Base-by-base conservation (phyloP, 1,140 invertebrate species). In the Drosophila saltans region DNA sequence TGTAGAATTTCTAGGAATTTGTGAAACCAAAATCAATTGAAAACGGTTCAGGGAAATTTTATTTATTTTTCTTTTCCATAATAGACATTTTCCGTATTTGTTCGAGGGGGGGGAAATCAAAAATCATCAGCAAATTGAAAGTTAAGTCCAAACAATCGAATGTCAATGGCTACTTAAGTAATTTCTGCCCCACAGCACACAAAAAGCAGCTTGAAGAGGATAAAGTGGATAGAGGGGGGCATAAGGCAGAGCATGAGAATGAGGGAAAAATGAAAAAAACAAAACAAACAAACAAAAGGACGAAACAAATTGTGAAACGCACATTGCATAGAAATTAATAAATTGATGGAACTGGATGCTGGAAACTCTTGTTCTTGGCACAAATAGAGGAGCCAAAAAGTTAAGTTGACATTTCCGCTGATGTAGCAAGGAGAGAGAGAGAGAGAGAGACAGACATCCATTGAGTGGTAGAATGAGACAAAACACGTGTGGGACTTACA, bases 321-420 rank as follows among this genome's bases (percentile, higher is more conserved):
- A 69, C 56, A 58, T 75, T 76, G 83, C 86, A 88, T 88, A 88
- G 84, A 83, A 89, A 88, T 88, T 89, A 88, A 89, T 88, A 88
- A 88, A 89, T 89, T 88, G 79, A 16, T 10, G 28, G 36, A 56
- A 66, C 66, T 56, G 63, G 56, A 72, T 59, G 45, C 16, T 75
- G 41, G 16, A 10, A 36, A 30, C 16, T 43, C 39, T 30, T 67
- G 24, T 58, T 66, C 45, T 73, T 70, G 55, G 57, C 41, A 41
- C 57, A 62, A 52, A 43, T 80, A 41, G 61, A 58, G 66, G 80
- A 64, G 77, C 70, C 66, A 65, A 70, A 76, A 80, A 89, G 80
- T 81, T 84, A 89, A 89, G 81, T 89, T 89, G 84, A 89, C 84
- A 84, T 89, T 81, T 89, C 84, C 84, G 85, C 55, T 40, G 40